Evolutionary conservation across 2,113 vertebrate species (phyloP), one percentile per base, ranked within the genome.

Genomic region (Capra hircus): DNA sequence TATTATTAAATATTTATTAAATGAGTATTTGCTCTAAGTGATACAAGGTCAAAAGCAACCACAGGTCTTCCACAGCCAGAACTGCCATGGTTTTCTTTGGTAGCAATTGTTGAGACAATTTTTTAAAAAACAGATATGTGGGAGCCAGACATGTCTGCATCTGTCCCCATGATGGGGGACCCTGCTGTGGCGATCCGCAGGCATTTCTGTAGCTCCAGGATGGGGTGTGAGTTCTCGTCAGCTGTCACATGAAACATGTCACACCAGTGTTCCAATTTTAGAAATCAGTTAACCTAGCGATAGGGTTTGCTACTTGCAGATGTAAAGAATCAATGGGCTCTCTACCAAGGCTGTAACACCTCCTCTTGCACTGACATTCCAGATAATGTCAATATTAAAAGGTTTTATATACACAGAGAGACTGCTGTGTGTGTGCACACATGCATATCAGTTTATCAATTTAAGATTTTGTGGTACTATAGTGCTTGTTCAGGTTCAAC

Each of bases 1-100:
- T 96, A 91, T 97, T 97, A 97, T 98, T 97, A 98, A 98, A 98
- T 98, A 98, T 97, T 98, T 98, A 98, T 98, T 97, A 98, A 97
- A 74, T 97, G 97, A 98, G 90, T 88, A 88, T 98, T 97, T 95
- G 92, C 81, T 93, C 91, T 93, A 77, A 84, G 78, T 95, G 87
- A 97, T 95, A 55, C 52, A 93, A 90, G 91, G 97, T 97, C 91
- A 98, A n/a, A 97, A 97, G 93, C 36, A 97, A 83, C 78, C 95
- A 74, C 62, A 86, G 88, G 96, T 96, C 97, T 95, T 92, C 90
- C 95, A 81, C 40, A 91, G 94, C 84, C 94, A 90, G 87, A 87
- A 48, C 62, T 92, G 40, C 91, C 59, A 50, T 6, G 2, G 28
- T 84, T 97, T 45, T 71, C 50, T 91, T 90, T 80, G 59, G 91